Evolutionary conservation across 2,113 vertebrate genomes (phyloP).

Genomic region (Choloepus hoffmanni): DNA sequence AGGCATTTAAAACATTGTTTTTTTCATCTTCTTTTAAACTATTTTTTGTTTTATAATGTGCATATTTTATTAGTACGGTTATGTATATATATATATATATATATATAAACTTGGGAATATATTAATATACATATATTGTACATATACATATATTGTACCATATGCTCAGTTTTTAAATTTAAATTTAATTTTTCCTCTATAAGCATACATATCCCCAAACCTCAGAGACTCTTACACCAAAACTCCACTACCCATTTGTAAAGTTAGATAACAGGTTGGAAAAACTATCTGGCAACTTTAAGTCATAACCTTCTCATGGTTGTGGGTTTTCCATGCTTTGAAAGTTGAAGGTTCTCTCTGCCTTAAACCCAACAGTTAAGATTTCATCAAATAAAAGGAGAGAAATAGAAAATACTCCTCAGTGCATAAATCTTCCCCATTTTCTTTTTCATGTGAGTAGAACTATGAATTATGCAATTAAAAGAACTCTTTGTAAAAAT

Average conservation of each 20-base stretch:
- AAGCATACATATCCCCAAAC: neutral
- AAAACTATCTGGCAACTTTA: neutral
- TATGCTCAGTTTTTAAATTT: neutral
- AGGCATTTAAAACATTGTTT: neutral
- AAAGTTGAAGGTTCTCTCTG: neutral
- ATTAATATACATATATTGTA: neutral
- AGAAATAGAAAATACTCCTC: neutral
- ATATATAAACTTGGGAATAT: neutral
- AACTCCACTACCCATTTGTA: neutral
- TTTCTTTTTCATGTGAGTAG: neutral
- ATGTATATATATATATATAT: neutral
- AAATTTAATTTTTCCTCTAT: conserved; percentile 26
- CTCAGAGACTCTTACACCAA: neutral
- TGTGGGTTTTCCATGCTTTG: neutral
- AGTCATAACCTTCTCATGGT: neutral
- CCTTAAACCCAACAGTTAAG: neutral
- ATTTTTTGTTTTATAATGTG: neutral
- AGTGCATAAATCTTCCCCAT: neutral
- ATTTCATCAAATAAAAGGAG: neutral
- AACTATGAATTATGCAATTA: neutral
- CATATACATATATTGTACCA: neutral
- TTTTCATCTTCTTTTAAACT: neutral
- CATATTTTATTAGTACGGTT: neutral
- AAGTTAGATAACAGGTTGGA: neutral
- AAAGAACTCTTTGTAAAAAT: conserved; percentile 41